Base-by-base conservation (phyloP, 2,113 vertebrate species). In the Cettia cetti region DNA sequence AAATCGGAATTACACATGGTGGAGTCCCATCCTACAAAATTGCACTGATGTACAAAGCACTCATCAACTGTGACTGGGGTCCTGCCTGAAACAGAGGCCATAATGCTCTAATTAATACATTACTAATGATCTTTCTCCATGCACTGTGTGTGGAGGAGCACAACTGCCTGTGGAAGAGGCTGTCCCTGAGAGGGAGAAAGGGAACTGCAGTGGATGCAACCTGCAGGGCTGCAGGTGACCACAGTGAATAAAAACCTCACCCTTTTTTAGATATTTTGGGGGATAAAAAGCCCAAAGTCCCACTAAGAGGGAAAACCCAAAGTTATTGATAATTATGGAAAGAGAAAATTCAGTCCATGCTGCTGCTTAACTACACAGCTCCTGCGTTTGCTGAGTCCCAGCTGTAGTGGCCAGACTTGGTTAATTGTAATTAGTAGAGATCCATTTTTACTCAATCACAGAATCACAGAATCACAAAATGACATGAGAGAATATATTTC, bases 401-500 rank as follows among this genome's bases (percentile, higher is more conserved):
- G n/a, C 0, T 57, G 10, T 9, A 42, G 28, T 24, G 64, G 54
- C 30, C 30, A 75, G 33, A 47, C 17, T 33, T 86, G 20, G 74
- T 63, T 42, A 70, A 42, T 4, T 31, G 22, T 30, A 75, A 68
- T 47, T 49, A 89, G 39, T 1, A 65, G 9, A 76, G 37, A 87
- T 49, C 13, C 3, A 72, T 27, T 89, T 86, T 79, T 42, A 42
- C 31, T 54, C n/a, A n/a, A n/a, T n/a, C 9, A 19, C 18, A 31
- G 8, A 59, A 66, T 39, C 39, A 13, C 77, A 75, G 69, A 75
- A 75, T n/a, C 23, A 14, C 45, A 39, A 13, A 8, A 3, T 23
- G 37, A 6, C 0, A 11, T 42, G 1, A 57, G 0, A 26, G 31
- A 57, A 4, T 0, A 81, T 2, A 50, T 0, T 6, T 4, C 57